Conservation (phyloP, 2,113 vertebrate species). For the Cranoglanis bouderius region DNA sequence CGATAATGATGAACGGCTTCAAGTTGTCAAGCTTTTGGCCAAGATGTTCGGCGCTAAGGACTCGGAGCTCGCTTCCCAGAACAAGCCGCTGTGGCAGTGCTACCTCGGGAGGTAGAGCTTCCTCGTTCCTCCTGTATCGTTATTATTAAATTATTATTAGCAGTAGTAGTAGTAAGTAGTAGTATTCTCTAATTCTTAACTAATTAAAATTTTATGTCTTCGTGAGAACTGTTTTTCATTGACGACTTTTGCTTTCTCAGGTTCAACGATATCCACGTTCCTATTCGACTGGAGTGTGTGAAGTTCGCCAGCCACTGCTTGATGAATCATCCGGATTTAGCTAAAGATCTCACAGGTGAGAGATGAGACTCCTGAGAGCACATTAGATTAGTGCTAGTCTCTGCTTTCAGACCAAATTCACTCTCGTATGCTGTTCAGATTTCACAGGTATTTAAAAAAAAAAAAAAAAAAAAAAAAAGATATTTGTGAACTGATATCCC, state of each 20-base stretch:
- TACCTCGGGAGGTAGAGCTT: constrained; percentile 89
- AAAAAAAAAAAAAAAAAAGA: too few species aligned
- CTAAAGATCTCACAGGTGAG: constrained; percentile 95
- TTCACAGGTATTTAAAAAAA: not conserved
- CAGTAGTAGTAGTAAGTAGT: not conserved
- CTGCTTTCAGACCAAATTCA: not conserved
- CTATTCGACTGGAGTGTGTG: constrained; percentile 96
- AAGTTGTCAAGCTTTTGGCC: constrained; percentile 96
- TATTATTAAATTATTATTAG: not conserved
- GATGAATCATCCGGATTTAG: constrained; percentile 98
- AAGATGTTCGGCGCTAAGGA: constrained; percentile 99
- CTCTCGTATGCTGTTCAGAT: not conserved
- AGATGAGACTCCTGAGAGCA: too few species aligned
- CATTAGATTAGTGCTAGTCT: too few species aligned
- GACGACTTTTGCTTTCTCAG: constrained; percentile 61
- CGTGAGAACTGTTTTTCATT: not conserved
- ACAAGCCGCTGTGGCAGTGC: constrained; percentile 99
- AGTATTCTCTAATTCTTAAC: not conserved
- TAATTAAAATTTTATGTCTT: not conserved
- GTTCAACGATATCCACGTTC: constrained; percentile 99
- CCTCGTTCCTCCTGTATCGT: not conserved
- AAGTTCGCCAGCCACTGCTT: constrained; percentile 99
- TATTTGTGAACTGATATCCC: too few species aligned
- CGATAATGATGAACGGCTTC: constrained; percentile 97
- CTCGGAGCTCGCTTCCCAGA: constrained; percentile 94